Evolutionary conservation across 2,888 invertebrate genomes (phyloP).

Genomic region (Conomelus anceps): DNA sequence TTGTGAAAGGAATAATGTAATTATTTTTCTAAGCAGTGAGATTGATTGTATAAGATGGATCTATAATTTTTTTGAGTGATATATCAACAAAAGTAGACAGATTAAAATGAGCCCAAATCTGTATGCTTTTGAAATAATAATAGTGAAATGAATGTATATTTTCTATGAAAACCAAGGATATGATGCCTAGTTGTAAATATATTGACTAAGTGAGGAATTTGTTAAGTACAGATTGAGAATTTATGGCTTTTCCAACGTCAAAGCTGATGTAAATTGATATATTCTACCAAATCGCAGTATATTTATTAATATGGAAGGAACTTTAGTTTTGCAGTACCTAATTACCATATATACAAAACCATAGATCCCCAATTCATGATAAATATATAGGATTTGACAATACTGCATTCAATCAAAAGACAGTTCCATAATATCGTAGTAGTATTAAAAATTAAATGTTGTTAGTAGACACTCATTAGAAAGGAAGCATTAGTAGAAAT

Average conservation of each 20-base stretch:
- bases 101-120: slow-evolving; percentile 5
- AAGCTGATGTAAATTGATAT: neutral
- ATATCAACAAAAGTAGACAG: neutral
- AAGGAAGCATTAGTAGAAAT: neutral
- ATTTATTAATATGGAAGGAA: neutral
- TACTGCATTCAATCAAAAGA: neutral
- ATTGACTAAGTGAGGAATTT: neutral
- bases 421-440: neutral
- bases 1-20: neutral
- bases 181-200: neutral
- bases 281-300: neutral
- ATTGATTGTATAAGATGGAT: neutral
- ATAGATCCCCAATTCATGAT: neutral
- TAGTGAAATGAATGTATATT: neutral
- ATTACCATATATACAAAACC: neutral
- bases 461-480: neutral
- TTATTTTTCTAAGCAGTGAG: neutral
- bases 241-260: neutral
- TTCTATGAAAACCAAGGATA: neutral
- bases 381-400: neutral
- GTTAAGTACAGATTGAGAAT: neutral
- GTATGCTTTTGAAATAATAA: neutral
- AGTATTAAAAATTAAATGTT: neutral
- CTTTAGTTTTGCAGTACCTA: neutral
- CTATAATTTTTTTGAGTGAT: neutral